Conservation (phyloP, 2,888 invertebrate species). For the Meandrusa payeni region DNA sequence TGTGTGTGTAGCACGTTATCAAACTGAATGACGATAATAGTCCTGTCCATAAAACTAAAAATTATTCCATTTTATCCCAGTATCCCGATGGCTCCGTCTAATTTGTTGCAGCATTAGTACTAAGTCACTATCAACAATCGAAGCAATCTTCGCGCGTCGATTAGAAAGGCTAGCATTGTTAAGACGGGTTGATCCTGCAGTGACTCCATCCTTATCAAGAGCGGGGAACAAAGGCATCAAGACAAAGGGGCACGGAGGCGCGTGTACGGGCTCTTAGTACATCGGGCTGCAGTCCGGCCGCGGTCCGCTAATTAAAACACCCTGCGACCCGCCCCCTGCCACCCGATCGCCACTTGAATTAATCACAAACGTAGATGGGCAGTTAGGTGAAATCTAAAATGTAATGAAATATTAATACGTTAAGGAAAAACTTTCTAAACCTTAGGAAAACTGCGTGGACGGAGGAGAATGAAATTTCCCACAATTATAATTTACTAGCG, state of each 20-base stretch:
- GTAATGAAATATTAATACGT: too few relatives aligned
- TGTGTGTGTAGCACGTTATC: too few relatives aligned
- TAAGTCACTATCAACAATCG: not conserved
- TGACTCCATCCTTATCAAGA: conserved; percentile 30
- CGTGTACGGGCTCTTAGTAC: conserved; percentile 34
- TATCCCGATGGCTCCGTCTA: too few relatives aligned
- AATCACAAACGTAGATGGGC: conserved; percentile 3
- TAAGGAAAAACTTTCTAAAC: too few relatives aligned
- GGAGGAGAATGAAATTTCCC: too few relatives aligned
- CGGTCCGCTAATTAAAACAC: conserved; percentile 74
- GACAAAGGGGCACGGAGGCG: conserved; percentile 34
- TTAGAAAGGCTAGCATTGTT: conserved; percentile 20
- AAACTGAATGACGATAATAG: too few relatives aligned
- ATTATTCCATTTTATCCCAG: too few relatives aligned
- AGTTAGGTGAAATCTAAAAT: not conserved
- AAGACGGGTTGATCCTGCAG: conserved; percentile 17
- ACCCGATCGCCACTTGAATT: conserved; percentile 29
- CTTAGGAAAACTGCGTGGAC: too few relatives aligned
- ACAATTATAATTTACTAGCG: too few relatives aligned
- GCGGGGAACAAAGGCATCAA: conserved; percentile 32
- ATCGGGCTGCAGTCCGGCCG: conserved; percentile 54
- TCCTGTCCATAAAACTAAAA: too few relatives aligned
- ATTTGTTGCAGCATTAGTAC: too few relatives aligned
- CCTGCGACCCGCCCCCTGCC: conserved; percentile 41
- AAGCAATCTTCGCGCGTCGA: conserved; percentile 15